A percentile compares a stretch with the other conserved stretches of the same genome.
These are phyloP conservation scores for Drosophila trapezifrons DNA, from an alignment of 1,140 invertebrate genomes.

Conservation along the genomic window DNA sequence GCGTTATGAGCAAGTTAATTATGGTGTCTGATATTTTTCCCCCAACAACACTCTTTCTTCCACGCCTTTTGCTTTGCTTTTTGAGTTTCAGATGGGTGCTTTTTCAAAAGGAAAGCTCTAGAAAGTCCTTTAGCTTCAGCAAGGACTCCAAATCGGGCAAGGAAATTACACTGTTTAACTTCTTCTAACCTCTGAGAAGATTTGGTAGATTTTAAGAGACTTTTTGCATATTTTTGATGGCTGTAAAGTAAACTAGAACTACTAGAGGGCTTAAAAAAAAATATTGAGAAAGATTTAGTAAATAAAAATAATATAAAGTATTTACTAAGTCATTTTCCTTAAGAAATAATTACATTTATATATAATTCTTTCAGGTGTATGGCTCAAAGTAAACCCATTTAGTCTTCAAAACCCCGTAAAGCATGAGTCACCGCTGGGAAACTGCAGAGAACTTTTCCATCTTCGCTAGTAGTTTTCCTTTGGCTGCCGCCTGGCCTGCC, in stretches of 20 bases:
- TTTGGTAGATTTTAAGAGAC: no score
- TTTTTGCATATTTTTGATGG: no score
- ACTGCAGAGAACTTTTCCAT: slow-evolving; percentile 3
- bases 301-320: no score
- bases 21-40: slow-evolving; percentile 76
- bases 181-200: no score
- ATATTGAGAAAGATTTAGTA: no score
- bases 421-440: slow-evolving; percentile 17
- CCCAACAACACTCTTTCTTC: slow-evolving; percentile 29
- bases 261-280: no score
- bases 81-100: not conserved
- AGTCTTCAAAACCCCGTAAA: not conserved
- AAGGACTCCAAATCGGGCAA: no score
- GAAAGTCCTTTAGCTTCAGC: not conserved
- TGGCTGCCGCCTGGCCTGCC: slow-evolving; percentile 29
- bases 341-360: no score
- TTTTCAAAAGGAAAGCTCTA: not conserved
- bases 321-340: no score
- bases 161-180: not conserved
- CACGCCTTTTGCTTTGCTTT: slow-evolving; percentile 2
- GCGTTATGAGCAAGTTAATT: slow-evolving; percentile 80
- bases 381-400: not conserved
- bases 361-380: no score
- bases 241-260: no score
- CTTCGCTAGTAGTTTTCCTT: slow-evolving; percentile 10